phyloP scores from a whole-genome alignment of 2,888 invertebrate species.

The Heterodera filipjevi region DNA sequence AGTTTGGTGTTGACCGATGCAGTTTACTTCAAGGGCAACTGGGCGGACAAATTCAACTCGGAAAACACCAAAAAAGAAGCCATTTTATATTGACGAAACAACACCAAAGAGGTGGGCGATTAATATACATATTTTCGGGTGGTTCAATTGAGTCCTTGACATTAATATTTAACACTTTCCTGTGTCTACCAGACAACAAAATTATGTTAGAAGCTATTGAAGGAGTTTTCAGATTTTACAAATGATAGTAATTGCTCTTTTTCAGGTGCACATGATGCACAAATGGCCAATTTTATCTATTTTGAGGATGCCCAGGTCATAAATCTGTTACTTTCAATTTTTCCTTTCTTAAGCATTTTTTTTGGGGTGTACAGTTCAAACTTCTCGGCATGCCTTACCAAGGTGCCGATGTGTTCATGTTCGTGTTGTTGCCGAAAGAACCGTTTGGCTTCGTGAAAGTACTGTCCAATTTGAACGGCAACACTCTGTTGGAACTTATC shows the following conservation, averaged over 20 bases:
- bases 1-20: constrained; percentile 66
- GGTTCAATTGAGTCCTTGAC: too few species aligned
- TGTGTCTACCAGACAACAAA: too few species aligned
- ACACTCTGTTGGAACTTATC: constrained; percentile 33
- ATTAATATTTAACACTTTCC: too few species aligned
- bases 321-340: too few species aligned
- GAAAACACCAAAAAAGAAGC: constrained; percentile 70
- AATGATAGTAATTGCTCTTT: too few species aligned
- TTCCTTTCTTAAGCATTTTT: neutral
- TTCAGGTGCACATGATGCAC: neutral
- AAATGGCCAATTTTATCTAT: too few species aligned
- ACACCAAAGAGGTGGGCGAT: constrained; percentile 24
- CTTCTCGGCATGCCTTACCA: constrained; percentile 50
- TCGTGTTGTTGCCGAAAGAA: constrained; percentile 52
- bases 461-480: constrained; percentile 38
- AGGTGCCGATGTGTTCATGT: constrained; percentile 40
- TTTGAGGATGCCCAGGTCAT: neutral
- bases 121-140: neutral
- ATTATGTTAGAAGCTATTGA: too few species aligned
- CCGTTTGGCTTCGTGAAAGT: constrained; percentile 49
- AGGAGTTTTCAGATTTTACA: too few species aligned
- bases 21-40: constrained; percentile 68
- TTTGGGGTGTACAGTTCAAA: constrained; percentile 22
- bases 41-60: constrained; percentile 71
- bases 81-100: constrained; percentile 72